Conservation (phyloP, 2,113 vertebrate genomes). For the Rhinolophus sinicus region DNA sequence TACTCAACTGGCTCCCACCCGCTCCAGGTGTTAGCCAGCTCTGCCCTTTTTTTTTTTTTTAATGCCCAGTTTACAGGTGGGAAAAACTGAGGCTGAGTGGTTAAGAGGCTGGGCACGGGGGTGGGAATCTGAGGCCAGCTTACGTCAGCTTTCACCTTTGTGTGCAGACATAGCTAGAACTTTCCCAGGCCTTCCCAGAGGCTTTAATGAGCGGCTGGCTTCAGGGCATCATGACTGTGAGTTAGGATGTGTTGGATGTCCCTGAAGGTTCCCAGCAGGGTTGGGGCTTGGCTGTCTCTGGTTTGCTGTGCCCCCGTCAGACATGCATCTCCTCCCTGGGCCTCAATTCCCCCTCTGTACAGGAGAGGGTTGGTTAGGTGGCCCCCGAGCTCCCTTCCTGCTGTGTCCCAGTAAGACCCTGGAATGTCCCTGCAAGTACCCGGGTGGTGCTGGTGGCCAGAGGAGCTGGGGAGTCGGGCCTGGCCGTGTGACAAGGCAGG, state of each 20-base stretch:
- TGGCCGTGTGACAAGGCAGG: neutral
- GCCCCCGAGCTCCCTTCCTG: neutral
- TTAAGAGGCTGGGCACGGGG: neutral
- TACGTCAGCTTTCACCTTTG: neutral
- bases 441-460: neutral
- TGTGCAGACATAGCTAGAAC: neutral
- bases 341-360: neutral
- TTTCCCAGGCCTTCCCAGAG: neutral
- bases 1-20: neutral
- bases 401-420: neutral
- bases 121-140: neutral
- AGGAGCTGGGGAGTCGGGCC: neutral
- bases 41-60: neutral
- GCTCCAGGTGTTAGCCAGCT: neutral
- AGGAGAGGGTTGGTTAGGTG: neutral
- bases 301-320: too few relatives aligned
- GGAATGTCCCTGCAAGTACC: accelerated
- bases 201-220: constrained; percentile 78
- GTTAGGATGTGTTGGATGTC: neutral
- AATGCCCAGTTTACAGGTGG: constrained; percentile 33
- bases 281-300: neutral
- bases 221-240: neutral
- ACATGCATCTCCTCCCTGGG: neutral
- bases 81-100: neutral
- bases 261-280: neutral